Conservation (phyloP, 1,140 invertebrate genomes). For the Macrobrachium rosenbergii region DNA sequence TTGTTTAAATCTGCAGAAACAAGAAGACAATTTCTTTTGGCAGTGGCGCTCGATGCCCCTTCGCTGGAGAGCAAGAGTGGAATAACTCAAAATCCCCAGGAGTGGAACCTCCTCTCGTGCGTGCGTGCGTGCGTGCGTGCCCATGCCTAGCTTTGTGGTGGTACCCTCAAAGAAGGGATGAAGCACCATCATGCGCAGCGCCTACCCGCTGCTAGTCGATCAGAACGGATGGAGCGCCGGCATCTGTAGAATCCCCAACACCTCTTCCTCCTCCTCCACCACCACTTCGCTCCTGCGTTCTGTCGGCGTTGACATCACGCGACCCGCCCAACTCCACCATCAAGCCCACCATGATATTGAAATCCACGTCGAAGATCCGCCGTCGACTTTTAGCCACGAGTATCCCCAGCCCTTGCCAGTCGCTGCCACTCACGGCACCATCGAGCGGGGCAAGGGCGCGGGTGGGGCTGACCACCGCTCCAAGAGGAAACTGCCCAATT, state of each 20-base stretch:
- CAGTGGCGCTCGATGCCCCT: too few species aligned
- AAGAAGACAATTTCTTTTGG: too few species aligned
- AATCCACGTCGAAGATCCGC: conserved; percentile 43
- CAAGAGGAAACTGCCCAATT: neutral
- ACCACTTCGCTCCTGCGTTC: conserved; percentile 28
- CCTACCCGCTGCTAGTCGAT: conserved; percentile 53
- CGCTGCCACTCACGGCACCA: neutral
- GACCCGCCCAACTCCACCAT: conserved; percentile 14
- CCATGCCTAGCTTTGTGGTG: neutral
- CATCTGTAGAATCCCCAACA: conserved; percentile 40
- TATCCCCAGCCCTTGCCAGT: conserved; percentile 42
- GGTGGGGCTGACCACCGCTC: conserved; percentile 4
- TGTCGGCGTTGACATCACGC: conserved; percentile 46
- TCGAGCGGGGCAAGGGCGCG: neutral
- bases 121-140: neutral
- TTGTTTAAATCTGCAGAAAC: too few species aligned
- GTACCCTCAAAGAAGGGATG: too few species aligned
- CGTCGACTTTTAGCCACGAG: conserved; percentile 36
- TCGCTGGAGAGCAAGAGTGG: too few species aligned
- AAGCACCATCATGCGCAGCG: conserved; percentile 29
- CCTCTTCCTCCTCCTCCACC: neutral
- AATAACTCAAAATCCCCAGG: too few species aligned
- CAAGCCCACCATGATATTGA: conserved; percentile 50
- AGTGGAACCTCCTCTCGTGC: neutral
- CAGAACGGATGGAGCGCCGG: conserved; percentile 53